Evolutionary conservation across 92 coral and sea anemone genomes (phyloP).

Genomic region (Heteractis magnifica): DNA sequence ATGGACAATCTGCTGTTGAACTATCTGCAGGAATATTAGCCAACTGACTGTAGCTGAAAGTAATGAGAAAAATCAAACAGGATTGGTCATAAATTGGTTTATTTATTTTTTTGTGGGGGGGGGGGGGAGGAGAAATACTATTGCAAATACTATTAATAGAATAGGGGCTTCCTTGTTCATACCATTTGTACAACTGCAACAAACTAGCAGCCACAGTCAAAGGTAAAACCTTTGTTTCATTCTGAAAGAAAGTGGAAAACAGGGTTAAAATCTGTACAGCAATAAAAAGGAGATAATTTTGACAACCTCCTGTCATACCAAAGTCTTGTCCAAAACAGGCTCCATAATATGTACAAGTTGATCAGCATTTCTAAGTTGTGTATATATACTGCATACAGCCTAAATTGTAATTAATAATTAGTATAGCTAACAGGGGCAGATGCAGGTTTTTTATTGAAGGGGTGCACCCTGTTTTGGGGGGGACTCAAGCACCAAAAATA

Average conservation of each 20-base stretch:
- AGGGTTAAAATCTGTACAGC: neutral
- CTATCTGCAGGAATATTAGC: neutral
- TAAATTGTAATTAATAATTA: neutral
- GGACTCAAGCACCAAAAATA: too few species aligned
- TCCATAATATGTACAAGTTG: conserved; percentile 22
- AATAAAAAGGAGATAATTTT: neutral
- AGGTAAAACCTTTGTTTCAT: conserved; percentile 51
- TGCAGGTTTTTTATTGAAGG: too few species aligned
- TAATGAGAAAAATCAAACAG: neutral
- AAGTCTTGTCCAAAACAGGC: conserved; percentile 5
- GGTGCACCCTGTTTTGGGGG: too few species aligned
- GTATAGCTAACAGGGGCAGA: neutral
- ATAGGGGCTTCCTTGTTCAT: neutral
- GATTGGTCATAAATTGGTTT: neutral
- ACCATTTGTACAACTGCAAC: conserved; percentile 32
- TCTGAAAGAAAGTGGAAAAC: conserved; percentile 23
- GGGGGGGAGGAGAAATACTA: too few species aligned
- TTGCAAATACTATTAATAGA: neutral
- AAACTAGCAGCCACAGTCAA: conserved; percentile 50
- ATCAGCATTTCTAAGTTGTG: conserved; percentile 17
- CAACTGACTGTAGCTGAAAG: neutral
- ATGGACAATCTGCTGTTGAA: neutral
- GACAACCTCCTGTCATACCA: conserved; percentile 8
- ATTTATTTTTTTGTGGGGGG: too few species aligned
- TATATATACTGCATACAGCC: conserved; percentile 12